Base-by-base conservation (phyloP, 1,140 invertebrate genomes). In the Tetramorium simillimum region DNA sequence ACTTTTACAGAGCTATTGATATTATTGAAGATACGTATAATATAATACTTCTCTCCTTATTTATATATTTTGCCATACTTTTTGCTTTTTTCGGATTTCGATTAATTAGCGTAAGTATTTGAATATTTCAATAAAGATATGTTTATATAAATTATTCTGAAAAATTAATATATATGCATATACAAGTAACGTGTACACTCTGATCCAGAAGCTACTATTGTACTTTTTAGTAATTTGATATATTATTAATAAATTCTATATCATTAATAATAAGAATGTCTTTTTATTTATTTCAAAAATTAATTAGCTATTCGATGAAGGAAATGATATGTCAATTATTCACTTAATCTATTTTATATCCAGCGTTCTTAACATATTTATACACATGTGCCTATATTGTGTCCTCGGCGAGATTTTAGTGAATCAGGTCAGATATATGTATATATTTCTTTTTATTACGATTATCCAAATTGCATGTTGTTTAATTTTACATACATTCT, bases 301-400 rank as follows among this genome's bases (percentile, higher is more conserved):
- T 86, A 5, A 28, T 33, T 60, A 37, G 18, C 49, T 18, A 1
- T 21, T 49, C 21, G 53, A 76, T 2, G 73, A 76, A 24, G 73
- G 9, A 76, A 76, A 24, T 60, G 9, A 76, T 76, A 9, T 60
- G 9, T 76, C 73, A 10, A 1, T 60, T 9, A 10, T 2, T 40
- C 73, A 43, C 4, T 40, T 24, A 21, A 16, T 76, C 1, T 76
- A 76, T 76, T 58, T 76, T 9, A 10, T 24, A 40, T 76, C 53
- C 1, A 21, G 9, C 5, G 33, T 69, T 58, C 0, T 40, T 16
- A 87, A 86, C 33, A 51, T 85, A 10, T 76, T 86, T 56, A 14
- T 37, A 16, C 82, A 70, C 16, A 87, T 49, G 62, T 43, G 28
- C 6, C 4, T 86, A n/a, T 86, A 87, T 46, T 87, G 72, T 14